Conservation (phyloP, 2,888 invertebrate genomes). For the Andrena hattorfiana region DNA sequence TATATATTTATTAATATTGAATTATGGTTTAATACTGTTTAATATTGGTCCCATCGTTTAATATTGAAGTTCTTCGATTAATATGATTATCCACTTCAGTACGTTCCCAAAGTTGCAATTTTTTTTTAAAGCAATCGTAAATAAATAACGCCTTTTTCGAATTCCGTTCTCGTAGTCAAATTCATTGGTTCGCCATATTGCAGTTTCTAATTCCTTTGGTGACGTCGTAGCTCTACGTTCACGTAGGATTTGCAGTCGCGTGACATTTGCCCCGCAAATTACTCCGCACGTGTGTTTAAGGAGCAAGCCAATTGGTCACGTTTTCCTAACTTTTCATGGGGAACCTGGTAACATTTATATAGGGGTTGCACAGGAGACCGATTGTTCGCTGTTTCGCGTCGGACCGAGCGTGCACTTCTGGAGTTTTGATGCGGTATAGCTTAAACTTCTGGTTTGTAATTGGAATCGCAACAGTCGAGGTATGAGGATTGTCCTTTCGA, state of each 20-base stretch:
- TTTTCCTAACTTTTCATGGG: constrained; percentile 40
- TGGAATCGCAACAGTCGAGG: constrained; percentile 1
- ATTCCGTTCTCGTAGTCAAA: constrained; percentile 44
- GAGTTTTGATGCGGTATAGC: not conserved
- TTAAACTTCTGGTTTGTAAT: not conserved
- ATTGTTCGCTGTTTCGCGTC: constrained; percentile 25
- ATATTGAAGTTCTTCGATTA: not conserved
- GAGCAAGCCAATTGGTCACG: constrained; percentile 47
- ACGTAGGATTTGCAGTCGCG: constrained; percentile 39
- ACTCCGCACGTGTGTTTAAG: constrained; percentile 47
- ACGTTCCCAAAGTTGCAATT: too few relatives aligned
- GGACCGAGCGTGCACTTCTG: constrained; percentile 7
- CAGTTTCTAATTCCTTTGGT: constrained; percentile 41
- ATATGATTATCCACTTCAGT: not conserved
- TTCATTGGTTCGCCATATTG: constrained; percentile 33
- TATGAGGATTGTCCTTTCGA: not conserved
- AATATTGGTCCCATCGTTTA: too few relatives aligned
- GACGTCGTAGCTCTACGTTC: constrained; percentile 8
- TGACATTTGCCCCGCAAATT: constrained; percentile 42
- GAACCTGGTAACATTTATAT: not conserved
- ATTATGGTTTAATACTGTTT: too few relatives aligned
- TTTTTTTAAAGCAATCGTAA: not conserved
- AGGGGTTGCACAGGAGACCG: not conserved
- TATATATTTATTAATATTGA: too few relatives aligned
- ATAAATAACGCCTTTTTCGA: constrained; percentile 12